Evolutionary conservation across 1,140 invertebrate genomes (phyloP).

Genomic region (Arion vulgaris): DNA sequence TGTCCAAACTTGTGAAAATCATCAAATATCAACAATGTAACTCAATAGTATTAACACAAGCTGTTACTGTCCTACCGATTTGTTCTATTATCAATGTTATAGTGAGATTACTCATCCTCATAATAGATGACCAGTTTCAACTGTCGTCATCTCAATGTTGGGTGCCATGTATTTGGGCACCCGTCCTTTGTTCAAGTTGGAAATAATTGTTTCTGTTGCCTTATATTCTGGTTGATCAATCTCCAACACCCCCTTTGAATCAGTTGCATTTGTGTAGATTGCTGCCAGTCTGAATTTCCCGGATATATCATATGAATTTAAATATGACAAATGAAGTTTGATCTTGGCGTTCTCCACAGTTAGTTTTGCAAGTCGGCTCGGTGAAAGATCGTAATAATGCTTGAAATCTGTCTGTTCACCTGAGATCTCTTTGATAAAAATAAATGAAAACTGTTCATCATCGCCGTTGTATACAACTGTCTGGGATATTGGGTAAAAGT

Average conservation of each 20-base stretch:
- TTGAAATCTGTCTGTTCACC: conserved; percentile 51
- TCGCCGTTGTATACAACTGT: conserved; percentile 54
- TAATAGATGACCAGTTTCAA: conserved; percentile 15
- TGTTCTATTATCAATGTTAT: too few relatives aligned
- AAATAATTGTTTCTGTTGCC: conserved; percentile 5
- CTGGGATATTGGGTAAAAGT: conserved; percentile 60
- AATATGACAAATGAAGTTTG: conserved; percentile 53
- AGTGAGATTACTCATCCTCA: conserved; percentile 9
- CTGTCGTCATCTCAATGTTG: conserved; percentile 16
- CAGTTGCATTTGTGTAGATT: conserved; percentile 57
- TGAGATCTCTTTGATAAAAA: conserved; percentile 56
- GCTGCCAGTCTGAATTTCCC: conserved; percentile 62
- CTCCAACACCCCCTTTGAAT: conserved; percentile 14
- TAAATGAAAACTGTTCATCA: conserved; percentile 60
- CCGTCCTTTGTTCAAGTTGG: conserved; percentile 10
- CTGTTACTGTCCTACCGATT: too few relatives aligned
- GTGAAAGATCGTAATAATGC: conserved; percentile 54
- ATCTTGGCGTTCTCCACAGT: conserved; percentile 47
- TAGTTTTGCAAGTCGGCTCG: conserved; percentile 44
- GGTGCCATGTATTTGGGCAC: conserved; percentile 21
- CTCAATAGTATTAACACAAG: too few relatives aligned
- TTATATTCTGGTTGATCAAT: not conserved
- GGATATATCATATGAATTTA: conserved; percentile 58
- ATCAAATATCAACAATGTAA: too few relatives aligned
- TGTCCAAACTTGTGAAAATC: too few relatives aligned